These are phyloP conservation scores for Podotricha telesiphe DNA, from an alignment of 2,888 invertebrate species.

Conservation along the genomic window DNA sequence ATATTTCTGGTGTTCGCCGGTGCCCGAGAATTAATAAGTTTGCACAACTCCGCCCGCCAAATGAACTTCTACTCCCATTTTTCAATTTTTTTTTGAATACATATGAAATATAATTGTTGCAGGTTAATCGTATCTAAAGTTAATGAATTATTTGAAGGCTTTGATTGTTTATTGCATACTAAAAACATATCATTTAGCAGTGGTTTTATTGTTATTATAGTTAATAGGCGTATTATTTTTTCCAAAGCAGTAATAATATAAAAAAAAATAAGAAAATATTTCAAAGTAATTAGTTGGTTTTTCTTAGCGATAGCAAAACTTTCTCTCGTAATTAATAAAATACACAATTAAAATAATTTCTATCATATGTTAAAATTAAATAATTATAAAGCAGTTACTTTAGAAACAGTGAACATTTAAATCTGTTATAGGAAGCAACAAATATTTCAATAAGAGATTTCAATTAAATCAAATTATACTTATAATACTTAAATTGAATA, in stretches of 20 bases:
- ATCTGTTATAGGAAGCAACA: not conserved
- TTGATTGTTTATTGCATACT: no score
- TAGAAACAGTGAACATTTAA: not conserved
- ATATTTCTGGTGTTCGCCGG: slow-evolving; percentile 76
- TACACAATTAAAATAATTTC: no score
- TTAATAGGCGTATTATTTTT: no score
- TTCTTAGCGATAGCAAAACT: no score
- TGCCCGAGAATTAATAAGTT: slow-evolving; percentile 78
- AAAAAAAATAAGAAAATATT: no score
- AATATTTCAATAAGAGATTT: not conserved
- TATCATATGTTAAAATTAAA: no score
- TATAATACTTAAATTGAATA: slow-evolving; percentile 17
- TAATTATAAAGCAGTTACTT: no score
- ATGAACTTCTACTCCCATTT: slow-evolving; percentile 51
- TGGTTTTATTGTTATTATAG: no score
- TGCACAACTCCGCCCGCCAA: slow-evolving; percentile 56
- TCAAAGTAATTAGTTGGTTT: no score
- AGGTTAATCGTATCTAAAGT: not conserved
- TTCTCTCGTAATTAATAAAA: no score
- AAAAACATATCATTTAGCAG: no score
- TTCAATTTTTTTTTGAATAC: slow-evolving; percentile 15
- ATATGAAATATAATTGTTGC: not conserved
- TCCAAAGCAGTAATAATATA: no score
- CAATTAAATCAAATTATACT: slow-evolving; percentile 1
- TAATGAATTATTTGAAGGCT: not conserved